Evolutionary conservation across 2,113 vertebrate species (phyloP).

Genomic region (Pedetes capensis): DNA sequence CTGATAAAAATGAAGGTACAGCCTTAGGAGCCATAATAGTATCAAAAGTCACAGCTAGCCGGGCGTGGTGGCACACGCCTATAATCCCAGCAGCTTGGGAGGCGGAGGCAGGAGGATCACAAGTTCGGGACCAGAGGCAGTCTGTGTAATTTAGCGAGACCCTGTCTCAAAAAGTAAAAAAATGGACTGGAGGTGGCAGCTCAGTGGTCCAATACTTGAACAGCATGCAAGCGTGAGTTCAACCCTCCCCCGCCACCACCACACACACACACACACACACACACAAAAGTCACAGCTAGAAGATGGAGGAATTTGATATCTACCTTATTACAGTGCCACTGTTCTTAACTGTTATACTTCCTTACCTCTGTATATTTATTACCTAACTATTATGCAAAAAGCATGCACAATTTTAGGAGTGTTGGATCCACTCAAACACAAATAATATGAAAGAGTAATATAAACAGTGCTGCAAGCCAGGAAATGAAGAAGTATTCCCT

Average conservation of each 20-base stretch:
- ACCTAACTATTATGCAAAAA: neutral
- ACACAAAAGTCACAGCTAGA: neutral
- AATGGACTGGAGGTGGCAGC: too few relatives aligned
- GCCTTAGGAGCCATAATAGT: neutral
- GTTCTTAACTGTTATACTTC: neutral
- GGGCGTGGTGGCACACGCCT: too few relatives aligned
- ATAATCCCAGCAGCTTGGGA: too few relatives aligned
- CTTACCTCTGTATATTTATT: neutral
- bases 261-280: too few relatives aligned
- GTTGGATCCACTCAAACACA: neutral
- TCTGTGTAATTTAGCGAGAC: too few relatives aligned
- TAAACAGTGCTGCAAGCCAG: neutral
- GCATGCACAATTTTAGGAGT: neutral
- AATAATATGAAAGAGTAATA: neutral
- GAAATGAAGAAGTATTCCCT: constrained; percentile 8
- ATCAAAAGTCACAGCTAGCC: neutral
- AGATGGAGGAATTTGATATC: neutral
- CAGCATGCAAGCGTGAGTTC: too few relatives aligned
- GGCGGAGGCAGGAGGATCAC: too few relatives aligned
- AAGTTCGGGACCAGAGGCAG: too few relatives aligned
- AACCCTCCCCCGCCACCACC: too few relatives aligned
- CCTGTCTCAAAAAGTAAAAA: too few relatives aligned
- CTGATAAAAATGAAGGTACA: neutral
- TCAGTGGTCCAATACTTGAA: too few relatives aligned
- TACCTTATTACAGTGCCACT: neutral